phyloP scores from a whole-genome alignment of 2,797 vertebrate genomes.

The Sardinella longiceps region DNA sequence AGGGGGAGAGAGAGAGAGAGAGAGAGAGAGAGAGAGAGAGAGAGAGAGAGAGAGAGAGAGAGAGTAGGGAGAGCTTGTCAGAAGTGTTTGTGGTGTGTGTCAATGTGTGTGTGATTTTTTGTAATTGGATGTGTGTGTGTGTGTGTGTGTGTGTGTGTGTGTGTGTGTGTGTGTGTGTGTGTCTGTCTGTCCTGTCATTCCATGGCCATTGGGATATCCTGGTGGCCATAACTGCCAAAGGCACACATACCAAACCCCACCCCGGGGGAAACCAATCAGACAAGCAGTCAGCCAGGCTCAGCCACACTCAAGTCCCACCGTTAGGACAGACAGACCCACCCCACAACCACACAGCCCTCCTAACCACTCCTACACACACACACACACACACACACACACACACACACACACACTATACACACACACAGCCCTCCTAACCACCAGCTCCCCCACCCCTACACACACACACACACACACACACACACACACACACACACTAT shows the following conservation, averaged over 20 bases:
- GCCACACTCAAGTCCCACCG: neutral
- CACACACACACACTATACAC: neutral
- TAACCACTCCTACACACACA: neutral
- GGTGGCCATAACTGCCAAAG: neutral
- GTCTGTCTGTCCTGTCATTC: neutral
- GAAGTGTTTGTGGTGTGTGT: neutral
- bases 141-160: neutral
- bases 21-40: neutral
- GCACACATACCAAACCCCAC: conserved; percentile 12
- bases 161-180: neutral
- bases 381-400: neutral
- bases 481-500: neutral
- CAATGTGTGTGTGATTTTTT: neutral
- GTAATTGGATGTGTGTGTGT: neutral
- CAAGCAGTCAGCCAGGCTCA: neutral
- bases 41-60: neutral
- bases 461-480: neutral
- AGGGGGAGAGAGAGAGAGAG: neutral
- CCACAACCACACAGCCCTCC: neutral
- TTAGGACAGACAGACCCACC: neutral
- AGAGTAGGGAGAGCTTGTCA: neutral
- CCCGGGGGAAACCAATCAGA: neutral
- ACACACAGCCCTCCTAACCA: neutral
- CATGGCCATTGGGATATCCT: neutral
- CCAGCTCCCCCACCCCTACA: neutral